Evolutionary conservation across 2,797 vertebrate species (phyloP).

Genomic region (Dendrocincla tyrannina): DNA sequence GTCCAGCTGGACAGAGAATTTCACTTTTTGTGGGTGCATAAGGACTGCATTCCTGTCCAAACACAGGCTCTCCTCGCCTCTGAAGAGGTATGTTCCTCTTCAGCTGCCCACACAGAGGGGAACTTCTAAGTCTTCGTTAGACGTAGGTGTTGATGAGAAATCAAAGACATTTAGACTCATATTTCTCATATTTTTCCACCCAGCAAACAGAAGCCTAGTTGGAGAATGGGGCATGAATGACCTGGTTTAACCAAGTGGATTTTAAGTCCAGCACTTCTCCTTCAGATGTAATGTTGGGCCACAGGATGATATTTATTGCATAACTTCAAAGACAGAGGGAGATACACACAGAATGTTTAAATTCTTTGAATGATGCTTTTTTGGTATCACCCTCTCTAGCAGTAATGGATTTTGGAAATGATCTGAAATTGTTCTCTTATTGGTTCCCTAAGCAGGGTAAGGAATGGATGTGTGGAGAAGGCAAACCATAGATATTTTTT

Average conservation of each 20-base stretch:
- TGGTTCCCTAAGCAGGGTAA: neutral
- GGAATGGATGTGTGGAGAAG: neutral
- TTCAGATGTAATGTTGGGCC: neutral
- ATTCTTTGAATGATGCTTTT: neutral
- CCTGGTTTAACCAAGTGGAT: neutral
- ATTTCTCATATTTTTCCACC: neutral
- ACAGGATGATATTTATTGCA: neutral
- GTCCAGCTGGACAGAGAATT: neutral
- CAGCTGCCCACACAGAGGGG: rapidly evolving
- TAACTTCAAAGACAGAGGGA: neutral
- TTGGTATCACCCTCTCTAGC: neutral
- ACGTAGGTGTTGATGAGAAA: neutral
- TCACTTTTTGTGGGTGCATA: neutral
- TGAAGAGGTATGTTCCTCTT: neutral
- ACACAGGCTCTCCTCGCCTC: neutral
- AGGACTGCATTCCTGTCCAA: rapidly evolving
- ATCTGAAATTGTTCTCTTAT: neutral
- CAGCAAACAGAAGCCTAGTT: neutral
- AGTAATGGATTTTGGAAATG: neutral
- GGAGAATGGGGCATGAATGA: neutral
- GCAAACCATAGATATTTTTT: neutral
- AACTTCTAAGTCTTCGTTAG: neutral
- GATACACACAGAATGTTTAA: neutral
- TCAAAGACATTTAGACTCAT: neutral
- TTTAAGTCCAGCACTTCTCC: neutral